Evolutionary conservation across 2,113 vertebrate genomes (phyloP).

Genomic region (Trematomus loennbergii): DNA sequence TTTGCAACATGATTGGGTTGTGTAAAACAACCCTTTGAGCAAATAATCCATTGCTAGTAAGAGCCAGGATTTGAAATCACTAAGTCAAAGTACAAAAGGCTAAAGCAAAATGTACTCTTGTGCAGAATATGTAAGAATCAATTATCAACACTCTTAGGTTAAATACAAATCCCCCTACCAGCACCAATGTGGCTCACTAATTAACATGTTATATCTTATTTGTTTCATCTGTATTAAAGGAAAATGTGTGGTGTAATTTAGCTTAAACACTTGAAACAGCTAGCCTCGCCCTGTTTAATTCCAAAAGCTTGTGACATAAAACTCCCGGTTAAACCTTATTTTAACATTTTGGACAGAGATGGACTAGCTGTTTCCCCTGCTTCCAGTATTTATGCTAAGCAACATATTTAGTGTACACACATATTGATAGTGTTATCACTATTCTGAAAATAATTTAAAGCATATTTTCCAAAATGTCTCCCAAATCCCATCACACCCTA

Average conservation of each 20-base stretch:
- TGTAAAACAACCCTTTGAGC: no score
- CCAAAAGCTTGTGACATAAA: background rate
- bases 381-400: background rate
- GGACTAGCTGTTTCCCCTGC: background rate
- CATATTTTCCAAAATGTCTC: background rate
- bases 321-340: background rate
- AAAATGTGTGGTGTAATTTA: background rate
- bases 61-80: no score
- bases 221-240: background rate
- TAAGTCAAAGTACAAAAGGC: no score
- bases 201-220: background rate
- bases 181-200: background rate
- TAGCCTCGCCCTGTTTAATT: background rate
- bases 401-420: background rate
- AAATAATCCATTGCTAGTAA: no score
- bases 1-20: no score
- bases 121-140: no score
- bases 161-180: no score
- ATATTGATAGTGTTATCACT: background rate
- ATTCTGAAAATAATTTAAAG: background rate
- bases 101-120: no score
- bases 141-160: no score
- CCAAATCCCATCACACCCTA: background rate
- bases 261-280: background rate
- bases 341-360: no score